phyloP scores from a whole-genome alignment of 2,888 invertebrate species.

The Drosophila testacea region DNA sequence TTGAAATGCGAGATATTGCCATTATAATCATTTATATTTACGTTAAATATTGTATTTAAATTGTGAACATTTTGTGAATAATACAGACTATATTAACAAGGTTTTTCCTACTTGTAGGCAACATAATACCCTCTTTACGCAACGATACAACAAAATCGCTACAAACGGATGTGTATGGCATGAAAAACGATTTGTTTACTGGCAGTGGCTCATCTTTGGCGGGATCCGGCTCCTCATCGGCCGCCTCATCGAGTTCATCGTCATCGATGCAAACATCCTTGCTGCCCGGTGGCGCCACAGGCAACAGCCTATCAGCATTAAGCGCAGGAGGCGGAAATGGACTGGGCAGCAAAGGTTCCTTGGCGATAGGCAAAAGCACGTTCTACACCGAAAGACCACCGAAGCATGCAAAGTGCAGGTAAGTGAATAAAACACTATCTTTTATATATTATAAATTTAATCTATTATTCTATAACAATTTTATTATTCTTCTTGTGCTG shows the following conservation, averaged over 20 bases:
- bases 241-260: conserved; percentile 75
- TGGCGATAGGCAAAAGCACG: conserved; percentile 85
- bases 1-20: neutral
- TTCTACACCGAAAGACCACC: conserved; percentile 85
- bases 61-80: no score
- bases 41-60: neutral
- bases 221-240: conserved; percentile 65
- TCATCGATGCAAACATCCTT: conserved; percentile 76
- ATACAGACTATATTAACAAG: no score
- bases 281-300: conserved; percentile 67
- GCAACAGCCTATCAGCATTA: conserved; percentile 71
- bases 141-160: conserved; percentile 83
- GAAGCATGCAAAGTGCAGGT: conserved; percentile 83
- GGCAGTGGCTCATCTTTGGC: conserved; percentile 64
- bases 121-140: conserved; percentile 82
- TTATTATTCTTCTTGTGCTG: conserved; percentile 24
- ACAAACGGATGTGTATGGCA: conserved; percentile 84
- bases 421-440: conserved; percentile 41
- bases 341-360: conserved; percentile 79
- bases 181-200: conserved; percentile 83
- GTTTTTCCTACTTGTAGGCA: conserved; percentile 65
- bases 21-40: neutral
- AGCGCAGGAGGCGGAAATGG: conserved; percentile 64
- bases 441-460: neutral
- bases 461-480: neutral